Percentiles rank a stretch among this genome's conserved stretches.
Conservation (phyloP, 2,113 vertebrate genomes). For the Sebastes fasciatus region DNA sequence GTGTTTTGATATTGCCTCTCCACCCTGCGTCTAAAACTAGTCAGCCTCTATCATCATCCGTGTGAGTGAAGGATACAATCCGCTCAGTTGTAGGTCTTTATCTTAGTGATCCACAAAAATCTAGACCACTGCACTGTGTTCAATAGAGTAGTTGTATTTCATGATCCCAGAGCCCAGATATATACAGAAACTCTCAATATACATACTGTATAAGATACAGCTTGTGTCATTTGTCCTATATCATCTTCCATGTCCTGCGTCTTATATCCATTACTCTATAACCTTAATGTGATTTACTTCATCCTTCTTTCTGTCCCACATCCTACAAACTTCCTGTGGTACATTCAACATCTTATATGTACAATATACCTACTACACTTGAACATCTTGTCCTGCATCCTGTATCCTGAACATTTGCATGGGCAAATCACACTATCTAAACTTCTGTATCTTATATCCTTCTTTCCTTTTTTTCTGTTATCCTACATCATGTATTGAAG, state of each 20-base stretch:
- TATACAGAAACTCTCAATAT: background rate
- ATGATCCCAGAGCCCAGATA: background rate
- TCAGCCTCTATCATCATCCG: background rate
- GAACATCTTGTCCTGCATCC: background rate
- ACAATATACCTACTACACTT: background rate
- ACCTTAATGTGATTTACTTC: background rate
- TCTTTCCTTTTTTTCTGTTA: no score
- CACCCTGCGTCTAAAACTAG: background rate
- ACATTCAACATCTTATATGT: background rate
- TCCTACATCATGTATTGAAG: no score
- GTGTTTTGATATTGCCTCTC: constrained; percentile 54
- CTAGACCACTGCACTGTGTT: background rate
- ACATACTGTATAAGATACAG: background rate
- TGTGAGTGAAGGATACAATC: background rate
- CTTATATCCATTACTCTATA: background rate
- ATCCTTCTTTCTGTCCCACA: background rate
- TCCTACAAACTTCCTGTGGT: background rate
- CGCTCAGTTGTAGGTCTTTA: background rate
- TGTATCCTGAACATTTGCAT: background rate
- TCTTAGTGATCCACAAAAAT: constrained; percentile 1
- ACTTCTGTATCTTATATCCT: background rate
- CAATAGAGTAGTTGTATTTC: background rate
- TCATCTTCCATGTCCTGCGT: background rate
- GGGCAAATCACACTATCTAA: background rate
- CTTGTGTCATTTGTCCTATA: background rate